Evolutionary conservation across 2,888 invertebrate genomes (phyloP).

Genomic region (Cryptocephalus primarius): DNA sequence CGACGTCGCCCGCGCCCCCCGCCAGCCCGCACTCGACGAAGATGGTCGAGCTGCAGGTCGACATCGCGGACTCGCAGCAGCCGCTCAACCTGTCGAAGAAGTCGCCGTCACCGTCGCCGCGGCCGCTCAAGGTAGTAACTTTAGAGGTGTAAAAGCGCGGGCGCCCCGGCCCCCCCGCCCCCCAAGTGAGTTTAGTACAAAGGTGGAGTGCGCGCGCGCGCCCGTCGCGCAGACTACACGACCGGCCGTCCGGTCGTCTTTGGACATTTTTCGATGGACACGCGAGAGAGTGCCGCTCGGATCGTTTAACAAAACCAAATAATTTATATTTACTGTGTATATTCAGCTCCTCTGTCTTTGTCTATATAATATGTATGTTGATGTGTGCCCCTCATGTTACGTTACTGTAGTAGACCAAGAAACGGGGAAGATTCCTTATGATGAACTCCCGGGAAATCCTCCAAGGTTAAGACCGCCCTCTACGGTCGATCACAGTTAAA

Average conservation of each 20-base stretch:
- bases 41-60: slow-evolving; percentile 68
- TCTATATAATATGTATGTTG: slow-evolving; percentile 24
- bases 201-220: slow-evolving; percentile 24
- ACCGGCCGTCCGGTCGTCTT: too few relatives aligned
- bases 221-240: slow-evolving; percentile 5
- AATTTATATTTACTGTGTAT: slow-evolving; percentile 35
- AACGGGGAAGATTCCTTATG: too few relatives aligned
- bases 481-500: too few relatives aligned
- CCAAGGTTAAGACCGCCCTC: too few relatives aligned
- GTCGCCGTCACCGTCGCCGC: slow-evolving; percentile 65
- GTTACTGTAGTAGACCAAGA: too few relatives aligned
- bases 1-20: slow-evolving; percentile 34
- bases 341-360: slow-evolving; percentile 26
- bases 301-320: slow-evolving; percentile 42
- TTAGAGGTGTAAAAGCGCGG: slow-evolving; percentile 31
- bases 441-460: too few relatives aligned
- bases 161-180: slow-evolving; percentile 4
- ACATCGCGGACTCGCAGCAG: slow-evolving; percentile 69
- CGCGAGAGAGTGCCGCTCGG: slow-evolving; percentile 31
- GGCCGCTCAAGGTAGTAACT: slow-evolving; percentile 39
- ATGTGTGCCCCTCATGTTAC: slow-evolving; percentile 26
- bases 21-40: slow-evolving; percentile 35
- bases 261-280: too few relatives aligned
- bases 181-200: slow-evolving; percentile 29
- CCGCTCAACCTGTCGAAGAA: slow-evolving; percentile 85